Conservation (phyloP, 2,113 vertebrate species). For the Hipposideros armiger region DNA sequence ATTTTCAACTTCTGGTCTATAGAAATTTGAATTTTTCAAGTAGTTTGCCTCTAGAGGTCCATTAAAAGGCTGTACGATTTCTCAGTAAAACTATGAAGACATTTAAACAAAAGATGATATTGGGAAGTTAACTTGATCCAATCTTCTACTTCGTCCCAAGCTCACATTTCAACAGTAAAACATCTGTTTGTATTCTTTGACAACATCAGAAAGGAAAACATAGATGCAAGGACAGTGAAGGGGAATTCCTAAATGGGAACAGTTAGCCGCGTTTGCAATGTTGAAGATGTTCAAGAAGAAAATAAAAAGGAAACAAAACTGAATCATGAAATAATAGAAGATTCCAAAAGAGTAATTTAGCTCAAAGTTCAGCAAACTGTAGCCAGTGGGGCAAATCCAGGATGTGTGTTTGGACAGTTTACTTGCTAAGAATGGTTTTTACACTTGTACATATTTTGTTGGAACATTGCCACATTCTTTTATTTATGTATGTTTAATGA, state of each 20-base stretch:
- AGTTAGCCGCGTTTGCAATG: constrained; percentile 9
- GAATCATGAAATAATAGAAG: neutral
- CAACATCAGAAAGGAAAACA: neutral
- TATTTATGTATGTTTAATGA: neutral
- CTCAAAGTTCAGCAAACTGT: neutral
- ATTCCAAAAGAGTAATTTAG: neutral
- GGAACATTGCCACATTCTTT: neutral
- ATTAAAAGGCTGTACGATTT: neutral
- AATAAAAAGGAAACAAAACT: neutral
- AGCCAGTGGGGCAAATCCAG: neutral
- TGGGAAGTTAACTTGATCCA: neutral
- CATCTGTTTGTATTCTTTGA: neutral
- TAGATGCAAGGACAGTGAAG: neutral
- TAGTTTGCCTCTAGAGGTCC: neutral
- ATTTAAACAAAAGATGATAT: neutral
- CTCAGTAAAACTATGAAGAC: neutral
- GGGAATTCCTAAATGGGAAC: neutral
- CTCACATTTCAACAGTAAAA: neutral
- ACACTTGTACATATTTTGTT: neutral
- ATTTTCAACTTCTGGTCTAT: neutral
- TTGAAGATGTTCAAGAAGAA: neutral
- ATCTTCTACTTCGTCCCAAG: neutral
- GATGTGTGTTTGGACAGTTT: neutral
- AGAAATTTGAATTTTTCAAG: neutral
- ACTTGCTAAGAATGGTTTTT: neutral